Evolutionary conservation across 1,140 invertebrate genomes (phyloP).

Genomic region (Atta texana): DNA sequence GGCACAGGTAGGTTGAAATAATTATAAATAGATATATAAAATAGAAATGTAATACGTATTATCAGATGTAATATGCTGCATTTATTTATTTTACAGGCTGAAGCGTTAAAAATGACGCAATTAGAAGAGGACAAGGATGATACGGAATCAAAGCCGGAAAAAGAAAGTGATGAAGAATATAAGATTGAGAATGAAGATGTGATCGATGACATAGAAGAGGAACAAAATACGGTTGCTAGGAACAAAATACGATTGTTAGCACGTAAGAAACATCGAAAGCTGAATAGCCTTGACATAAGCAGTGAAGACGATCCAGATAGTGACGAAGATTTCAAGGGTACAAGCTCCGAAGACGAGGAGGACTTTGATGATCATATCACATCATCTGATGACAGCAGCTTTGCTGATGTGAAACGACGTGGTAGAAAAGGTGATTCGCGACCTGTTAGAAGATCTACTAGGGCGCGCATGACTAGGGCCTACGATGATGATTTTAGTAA

Average conservation of each 20-base stretch:
- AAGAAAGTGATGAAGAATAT: conserved; percentile 84
- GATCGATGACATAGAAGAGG: conserved; percentile 81
- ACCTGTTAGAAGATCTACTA: conserved; percentile 87
- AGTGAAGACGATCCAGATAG: conserved; percentile 93
- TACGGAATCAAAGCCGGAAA: conserved; percentile 80
- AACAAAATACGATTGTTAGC: conserved; percentile 75
- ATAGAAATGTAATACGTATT: not conserved
- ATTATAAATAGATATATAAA: conserved; percentile 41
- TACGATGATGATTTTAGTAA: conserved; percentile 89
- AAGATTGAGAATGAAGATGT: conserved; percentile 87
- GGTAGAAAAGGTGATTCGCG: conserved; percentile 81
- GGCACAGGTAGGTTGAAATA: conserved; percentile 82
- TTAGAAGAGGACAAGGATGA: conserved; percentile 74
- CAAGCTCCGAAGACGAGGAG: conserved; percentile 88
- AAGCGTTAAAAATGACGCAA: conserved; percentile 76
- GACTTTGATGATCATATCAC: conserved; percentile 87
- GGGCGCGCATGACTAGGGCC: conserved; percentile 86
- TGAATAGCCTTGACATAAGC: conserved; percentile 93
- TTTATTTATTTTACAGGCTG: conserved; percentile 68
- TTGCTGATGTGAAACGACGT: conserved; percentile 81
- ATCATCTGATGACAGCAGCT: conserved; percentile 88
- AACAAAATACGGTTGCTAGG: conserved; percentile 76
- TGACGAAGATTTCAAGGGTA: conserved; percentile 95
- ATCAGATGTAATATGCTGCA: not conserved
- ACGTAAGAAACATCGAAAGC: conserved; percentile 90